A percentile compares a stretch with the other conserved stretches of the same genome.
These are phyloP conservation scores for Leptopilina syphax DNA, from an alignment of 2,888 invertebrate species.

Conservation along the genomic window DNA sequence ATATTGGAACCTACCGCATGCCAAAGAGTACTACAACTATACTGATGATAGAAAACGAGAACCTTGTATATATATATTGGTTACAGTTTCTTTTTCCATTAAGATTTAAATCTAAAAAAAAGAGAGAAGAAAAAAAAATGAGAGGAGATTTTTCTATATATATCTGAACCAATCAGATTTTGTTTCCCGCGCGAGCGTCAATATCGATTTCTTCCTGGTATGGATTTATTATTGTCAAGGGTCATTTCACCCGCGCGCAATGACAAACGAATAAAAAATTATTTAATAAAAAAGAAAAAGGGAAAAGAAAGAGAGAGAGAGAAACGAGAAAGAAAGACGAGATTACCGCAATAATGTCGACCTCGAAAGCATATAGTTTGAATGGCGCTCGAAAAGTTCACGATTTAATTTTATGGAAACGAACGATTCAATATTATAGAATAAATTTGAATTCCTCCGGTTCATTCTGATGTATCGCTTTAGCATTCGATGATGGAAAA, in stretches of 20 bases:
- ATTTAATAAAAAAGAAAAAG: neutral
- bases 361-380: too few relatives aligned
- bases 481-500: too few relatives aligned
- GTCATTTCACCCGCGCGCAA: neutral
- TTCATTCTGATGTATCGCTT: too few relatives aligned
- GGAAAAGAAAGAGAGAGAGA: too few relatives aligned
- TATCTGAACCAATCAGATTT: too few relatives aligned
- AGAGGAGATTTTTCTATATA: neutral
- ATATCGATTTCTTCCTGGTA: neutral
- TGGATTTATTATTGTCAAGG: constrained; percentile 21
- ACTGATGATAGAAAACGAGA: constrained; percentile 2
- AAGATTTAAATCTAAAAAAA: neutral
- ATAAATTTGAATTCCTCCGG: too few relatives aligned
- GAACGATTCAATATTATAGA: too few relatives aligned
- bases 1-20: constrained; percentile 21
- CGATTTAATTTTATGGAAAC: neutral
- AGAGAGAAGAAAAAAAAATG: neutral
- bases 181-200: neutral
- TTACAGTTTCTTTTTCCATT: constrained; percentile 23
- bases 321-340: neutral
- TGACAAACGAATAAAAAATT: constrained; percentile 26
- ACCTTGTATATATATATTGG: neutral
- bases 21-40: neutral
- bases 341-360: too few relatives aligned
- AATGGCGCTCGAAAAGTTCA: neutral